A percentile compares a stretch with the other conserved stretches of the same genome.
Evolutionary conservation across 1,140 invertebrate genomes (phyloP).

Genomic region (Phymastichus coffea): DNA sequence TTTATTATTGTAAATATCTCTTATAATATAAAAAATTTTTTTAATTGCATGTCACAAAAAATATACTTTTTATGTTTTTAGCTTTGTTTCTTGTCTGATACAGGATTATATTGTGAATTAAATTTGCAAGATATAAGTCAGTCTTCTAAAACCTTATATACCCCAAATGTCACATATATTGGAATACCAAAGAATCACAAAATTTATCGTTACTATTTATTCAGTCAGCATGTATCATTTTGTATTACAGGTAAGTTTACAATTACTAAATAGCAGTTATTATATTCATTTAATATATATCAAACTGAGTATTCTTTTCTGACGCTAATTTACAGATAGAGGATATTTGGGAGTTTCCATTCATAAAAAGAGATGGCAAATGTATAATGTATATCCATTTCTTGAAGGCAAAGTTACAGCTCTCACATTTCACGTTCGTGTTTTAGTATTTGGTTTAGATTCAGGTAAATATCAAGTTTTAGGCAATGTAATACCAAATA

Average conservation of each 20-base stretch:
- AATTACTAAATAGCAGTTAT: too few relatives aligned
- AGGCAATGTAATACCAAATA: not conserved
- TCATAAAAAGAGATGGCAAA: constrained; percentile 27
- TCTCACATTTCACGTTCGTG: constrained; percentile 22
- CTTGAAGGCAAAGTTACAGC: constrained; percentile 27
- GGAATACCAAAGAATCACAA: constrained; percentile 13
- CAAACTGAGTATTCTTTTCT: too few relatives aligned
- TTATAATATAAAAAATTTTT: not conserved
- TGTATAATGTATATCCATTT: constrained; percentile 31
- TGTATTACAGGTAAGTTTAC: constrained; percentile 31
- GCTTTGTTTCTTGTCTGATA: constrained; percentile 30
- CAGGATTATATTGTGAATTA: constrained; percentile 22
- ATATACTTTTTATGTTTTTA: constrained; percentile 6
- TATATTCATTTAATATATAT: too few relatives aligned
- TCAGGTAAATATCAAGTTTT: constrained; percentile 28
- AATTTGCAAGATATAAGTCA: not conserved
- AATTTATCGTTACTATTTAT: constrained; percentile 30
- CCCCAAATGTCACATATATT: not conserved
- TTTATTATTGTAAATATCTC: too few relatives aligned
- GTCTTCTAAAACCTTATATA: not conserved
- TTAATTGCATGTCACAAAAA: not conserved
- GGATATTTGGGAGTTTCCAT: constrained; percentile 33
- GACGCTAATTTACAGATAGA: too few relatives aligned
- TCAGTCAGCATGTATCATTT: constrained; percentile 28
- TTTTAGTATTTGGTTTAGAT: constrained; percentile 35